Evolutionary conservation across 2,888 invertebrate species (phyloP).

Genomic region (Drosophila infuscata): DNA sequence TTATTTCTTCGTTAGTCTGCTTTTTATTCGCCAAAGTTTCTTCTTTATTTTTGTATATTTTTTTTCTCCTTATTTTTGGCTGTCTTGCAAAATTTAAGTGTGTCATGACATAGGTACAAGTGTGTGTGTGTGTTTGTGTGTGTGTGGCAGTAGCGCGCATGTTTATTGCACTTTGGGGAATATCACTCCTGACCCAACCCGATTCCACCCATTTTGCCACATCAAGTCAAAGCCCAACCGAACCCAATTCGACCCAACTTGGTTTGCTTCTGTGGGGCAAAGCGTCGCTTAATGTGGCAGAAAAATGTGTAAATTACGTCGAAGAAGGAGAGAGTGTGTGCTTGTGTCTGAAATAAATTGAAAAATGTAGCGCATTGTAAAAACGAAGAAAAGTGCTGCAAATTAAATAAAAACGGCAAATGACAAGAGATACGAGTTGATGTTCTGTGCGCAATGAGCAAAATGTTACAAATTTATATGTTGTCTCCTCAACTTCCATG

Average conservation of each 20-base stretch:
- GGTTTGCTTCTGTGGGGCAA: conserved; percentile 43
- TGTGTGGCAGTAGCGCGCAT: conserved; percentile 63
- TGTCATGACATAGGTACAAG: conserved; percentile 59
- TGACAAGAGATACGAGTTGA: conserved; percentile 56
- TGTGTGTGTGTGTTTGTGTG: conserved; percentile 31
- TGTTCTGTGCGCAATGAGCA: conserved; percentile 7
- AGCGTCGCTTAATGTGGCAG: conserved; percentile 78
- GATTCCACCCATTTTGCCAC: conserved; percentile 21
- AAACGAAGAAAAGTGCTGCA: conserved; percentile 65
- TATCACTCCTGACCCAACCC: conserved; percentile 54
- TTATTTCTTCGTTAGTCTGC: conserved; percentile 64
- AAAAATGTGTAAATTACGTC: conserved; percentile 79
- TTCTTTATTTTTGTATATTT: conserved; percentile 6
- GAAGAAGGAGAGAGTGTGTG: conserved; percentile 25
- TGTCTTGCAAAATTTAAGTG: conserved; percentile 61
- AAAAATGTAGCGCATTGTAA: conserved; percentile 69
- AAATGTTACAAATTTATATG: conserved; percentile 22
- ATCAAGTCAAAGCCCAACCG: conserved; percentile 36
- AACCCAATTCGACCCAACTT: conserved; percentile 33
- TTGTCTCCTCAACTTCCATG: conserved; percentile 3
- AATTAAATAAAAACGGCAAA: conserved; percentile 75
- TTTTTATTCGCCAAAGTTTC: conserved; percentile 54
- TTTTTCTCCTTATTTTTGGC: conserved; percentile 23
- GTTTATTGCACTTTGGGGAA: conserved; percentile 80
- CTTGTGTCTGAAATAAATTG: conserved; percentile 69